Conservation (phyloP, 2,113 vertebrate genomes). For the Ptilorrhoa leucosticta region DNA sequence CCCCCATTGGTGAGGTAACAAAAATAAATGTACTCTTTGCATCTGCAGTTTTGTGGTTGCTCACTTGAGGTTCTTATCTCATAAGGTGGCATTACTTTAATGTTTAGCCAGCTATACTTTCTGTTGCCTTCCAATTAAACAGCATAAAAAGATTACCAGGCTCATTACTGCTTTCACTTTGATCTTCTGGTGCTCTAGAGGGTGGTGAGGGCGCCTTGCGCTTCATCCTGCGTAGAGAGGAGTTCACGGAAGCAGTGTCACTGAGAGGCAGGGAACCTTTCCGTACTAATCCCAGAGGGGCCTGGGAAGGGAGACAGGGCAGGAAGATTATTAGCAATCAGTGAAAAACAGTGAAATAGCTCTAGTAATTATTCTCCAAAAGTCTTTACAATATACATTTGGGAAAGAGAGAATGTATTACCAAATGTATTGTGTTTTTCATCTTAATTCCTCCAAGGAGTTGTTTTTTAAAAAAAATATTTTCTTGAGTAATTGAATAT, state of each 20-base stretch:
- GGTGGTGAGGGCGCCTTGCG: conserved; percentile 90
- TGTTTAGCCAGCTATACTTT: neutral
- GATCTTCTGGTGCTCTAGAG: conserved; percentile 60
- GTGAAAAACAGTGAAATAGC: neutral
- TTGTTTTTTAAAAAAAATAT: neutral
- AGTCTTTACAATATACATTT: neutral
- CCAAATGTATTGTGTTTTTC: neutral
- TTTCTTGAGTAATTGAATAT: neutral
- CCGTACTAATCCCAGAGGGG: conserved; percentile 46
- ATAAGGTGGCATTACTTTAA: neutral
- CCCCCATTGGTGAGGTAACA: rapidly evolving
- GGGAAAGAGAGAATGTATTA: neutral
- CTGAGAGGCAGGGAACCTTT: conserved; percentile 71
- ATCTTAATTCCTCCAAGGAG: neutral
- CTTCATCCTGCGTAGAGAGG: conserved; percentile 88
- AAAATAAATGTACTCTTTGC: neutral
- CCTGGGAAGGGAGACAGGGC: neutral
- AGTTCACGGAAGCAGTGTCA: conserved; percentile 67
- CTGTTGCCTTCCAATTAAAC: neutral
- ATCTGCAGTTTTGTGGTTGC: neutral
- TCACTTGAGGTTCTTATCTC: neutral
- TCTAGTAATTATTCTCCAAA: neutral
- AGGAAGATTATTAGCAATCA: neutral
- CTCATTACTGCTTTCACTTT: conserved; percentile 37
- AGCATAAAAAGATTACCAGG: conserved; percentile 61